Conservation (phyloP, 1,140 invertebrate genomes). For the Drosophila kepulauana region DNA sequence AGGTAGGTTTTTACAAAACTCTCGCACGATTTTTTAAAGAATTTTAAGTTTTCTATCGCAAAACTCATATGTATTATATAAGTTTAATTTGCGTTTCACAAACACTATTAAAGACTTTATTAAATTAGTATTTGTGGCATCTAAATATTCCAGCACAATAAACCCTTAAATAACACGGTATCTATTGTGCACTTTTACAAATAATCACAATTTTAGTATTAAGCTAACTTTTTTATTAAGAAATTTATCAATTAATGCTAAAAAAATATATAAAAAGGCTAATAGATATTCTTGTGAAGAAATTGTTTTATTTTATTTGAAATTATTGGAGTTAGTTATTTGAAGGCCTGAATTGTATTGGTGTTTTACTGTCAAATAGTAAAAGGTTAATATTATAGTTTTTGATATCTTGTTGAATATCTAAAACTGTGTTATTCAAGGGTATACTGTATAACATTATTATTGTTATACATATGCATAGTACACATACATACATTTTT, state of each 20-base stretch:
- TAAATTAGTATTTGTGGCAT: conserved; percentile 38
- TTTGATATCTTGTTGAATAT: not conserved
- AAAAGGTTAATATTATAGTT: too few species aligned
- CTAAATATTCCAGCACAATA: conserved; percentile 34
- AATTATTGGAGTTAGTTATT: conserved; percentile 4
- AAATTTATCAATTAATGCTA: not conserved
- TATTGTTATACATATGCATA: conserved; percentile 20
- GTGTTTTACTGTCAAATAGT: conserved; percentile 11
- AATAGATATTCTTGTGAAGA: conserved; percentile 3
- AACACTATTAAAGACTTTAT: conserved; percentile 19
- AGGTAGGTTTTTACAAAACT: conserved; percentile 88
- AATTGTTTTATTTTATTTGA: conserved; percentile 6
- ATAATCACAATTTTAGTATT: conserved; percentile 18
- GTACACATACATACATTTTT: conserved; percentile 11
- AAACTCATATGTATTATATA: conserved; percentile 37
- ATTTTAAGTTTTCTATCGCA: conserved; percentile 23
- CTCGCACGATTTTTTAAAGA: conserved; percentile 50
- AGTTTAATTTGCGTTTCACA: conserved; percentile 30
- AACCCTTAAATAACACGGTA: conserved; percentile 48
- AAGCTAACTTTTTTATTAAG: not conserved
- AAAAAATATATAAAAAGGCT: not conserved
- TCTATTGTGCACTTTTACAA: conserved; percentile 22
- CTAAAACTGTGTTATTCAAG: conserved; percentile 42
- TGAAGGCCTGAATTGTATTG: conserved; percentile 15
- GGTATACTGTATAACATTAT: conserved; percentile 26